A percentile compares a stretch with the other conserved stretches of the same genome.
These are phyloP conservation scores for Spinibarbus caldwelli DNA, from an alignment of 2,797 vertebrate species.

Conservation along the genomic window DNA sequence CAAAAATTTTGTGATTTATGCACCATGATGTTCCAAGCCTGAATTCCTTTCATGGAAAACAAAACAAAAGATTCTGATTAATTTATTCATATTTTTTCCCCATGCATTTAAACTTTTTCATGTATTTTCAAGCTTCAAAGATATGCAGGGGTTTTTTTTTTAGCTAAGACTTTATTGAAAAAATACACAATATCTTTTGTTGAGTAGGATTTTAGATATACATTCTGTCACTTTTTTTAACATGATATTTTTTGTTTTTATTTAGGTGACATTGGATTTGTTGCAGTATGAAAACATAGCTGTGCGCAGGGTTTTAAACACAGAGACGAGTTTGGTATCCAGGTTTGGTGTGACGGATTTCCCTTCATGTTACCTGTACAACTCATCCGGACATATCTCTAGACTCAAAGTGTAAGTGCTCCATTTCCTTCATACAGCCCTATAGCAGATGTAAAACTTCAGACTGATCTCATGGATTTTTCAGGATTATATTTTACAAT, in stretches of 20 bases:
- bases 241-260: background rate
- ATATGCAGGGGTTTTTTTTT: no score
- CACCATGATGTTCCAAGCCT: background rate
- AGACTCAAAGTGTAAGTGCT: conserved; percentile 84
- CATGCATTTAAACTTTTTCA: background rate
- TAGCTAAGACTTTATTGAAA: background rate
- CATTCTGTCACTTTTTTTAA: background rate
- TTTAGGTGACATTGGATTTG: conserved; percentile 90
- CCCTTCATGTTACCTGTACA: conserved; percentile 87
- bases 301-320: conserved; percentile 84
- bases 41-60: background rate
- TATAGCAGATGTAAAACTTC: background rate
- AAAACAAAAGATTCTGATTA: background rate
- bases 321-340: conserved; percentile 76
- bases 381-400: conserved; percentile 76
- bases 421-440: background rate
- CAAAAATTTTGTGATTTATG: background rate
- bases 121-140: no score
- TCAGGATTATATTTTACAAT: background rate
- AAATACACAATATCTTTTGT: background rate
- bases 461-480: background rate
- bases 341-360: conserved; percentile 82
- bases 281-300: conserved; percentile 85
- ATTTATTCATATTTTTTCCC: background rate
- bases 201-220: background rate